A percentile compares a stretch with the other conserved stretches of the same genome.
Evolutionary conservation across 2,113 vertebrate genomes (phyloP).

Genomic region (Siniperca chuatsi): DNA sequence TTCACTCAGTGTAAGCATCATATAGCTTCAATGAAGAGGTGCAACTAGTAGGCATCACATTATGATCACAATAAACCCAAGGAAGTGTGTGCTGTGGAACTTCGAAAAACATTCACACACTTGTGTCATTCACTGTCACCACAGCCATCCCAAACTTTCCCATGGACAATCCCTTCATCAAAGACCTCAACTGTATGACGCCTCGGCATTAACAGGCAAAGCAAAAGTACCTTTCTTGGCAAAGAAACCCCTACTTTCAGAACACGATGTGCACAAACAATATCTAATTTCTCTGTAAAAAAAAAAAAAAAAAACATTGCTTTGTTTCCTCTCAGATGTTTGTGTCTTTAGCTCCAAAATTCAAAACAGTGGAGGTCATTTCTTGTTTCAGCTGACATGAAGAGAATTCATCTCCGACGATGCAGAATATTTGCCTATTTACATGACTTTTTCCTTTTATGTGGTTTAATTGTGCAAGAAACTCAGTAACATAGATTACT

Average conservation of each 20-base stretch:
- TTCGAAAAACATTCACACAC: not conserved
- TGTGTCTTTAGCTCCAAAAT: not conserved
- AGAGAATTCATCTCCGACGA: constrained; percentile 3
- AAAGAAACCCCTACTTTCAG: constrained; percentile 19
- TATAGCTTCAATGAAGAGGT: not conserved
- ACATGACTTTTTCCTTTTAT: not conserved
- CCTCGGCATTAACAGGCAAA: not conserved
- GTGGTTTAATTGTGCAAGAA: not conserved
- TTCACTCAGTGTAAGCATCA: not conserved
- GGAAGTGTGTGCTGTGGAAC: not conserved
- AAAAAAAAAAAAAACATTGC: not conserved
- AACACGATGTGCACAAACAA: not conserved
- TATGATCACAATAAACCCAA: not conserved
- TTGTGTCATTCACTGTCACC: constrained; percentile 54
- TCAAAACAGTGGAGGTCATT: not conserved
- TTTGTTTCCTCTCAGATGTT: constrained; percentile 11
- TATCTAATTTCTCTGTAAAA: constrained; percentile 34
- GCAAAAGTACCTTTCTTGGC: constrained; percentile 51
- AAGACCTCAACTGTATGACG: not conserved
- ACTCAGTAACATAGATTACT: not conserved
- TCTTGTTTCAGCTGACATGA: not conserved
- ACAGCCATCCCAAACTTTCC: constrained; percentile 50
- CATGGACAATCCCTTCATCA: constrained; percentile 58
- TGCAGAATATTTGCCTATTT: not conserved
- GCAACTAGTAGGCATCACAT: no score